These are phyloP conservation scores for Yponomeuta plumbellus DNA, from an alignment of 2,888 invertebrate species.

Conservation along the genomic window DNA sequence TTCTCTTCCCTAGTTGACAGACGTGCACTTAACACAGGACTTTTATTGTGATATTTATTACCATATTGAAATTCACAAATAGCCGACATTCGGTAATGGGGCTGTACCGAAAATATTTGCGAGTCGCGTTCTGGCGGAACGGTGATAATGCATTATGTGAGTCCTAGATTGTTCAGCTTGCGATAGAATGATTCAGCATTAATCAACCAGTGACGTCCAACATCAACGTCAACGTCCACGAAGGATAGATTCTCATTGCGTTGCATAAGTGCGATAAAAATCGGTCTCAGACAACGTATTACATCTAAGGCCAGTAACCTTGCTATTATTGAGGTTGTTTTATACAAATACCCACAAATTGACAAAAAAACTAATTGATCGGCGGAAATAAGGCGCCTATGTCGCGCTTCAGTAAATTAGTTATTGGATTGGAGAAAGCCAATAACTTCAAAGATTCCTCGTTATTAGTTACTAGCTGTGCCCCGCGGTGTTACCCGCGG, in stretches of 20 bases:
- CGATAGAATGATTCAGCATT: too few relatives aligned
- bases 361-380: slow-evolving; percentile 61
- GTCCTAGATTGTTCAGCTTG: too few relatives aligned
- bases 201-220: too few relatives aligned
- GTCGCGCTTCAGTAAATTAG: slow-evolving; percentile 34
- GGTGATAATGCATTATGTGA: background rate
- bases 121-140: background rate
- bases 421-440: background rate
- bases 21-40: slow-evolving; percentile 50
- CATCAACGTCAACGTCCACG: too few relatives aligned
- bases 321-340: slow-evolving; percentile 38
- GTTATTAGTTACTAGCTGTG: too few relatives aligned
- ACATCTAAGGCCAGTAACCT: slow-evolving; percentile 55
- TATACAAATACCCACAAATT: slow-evolving; percentile 29
- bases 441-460: background rate
- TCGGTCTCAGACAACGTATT: slow-evolving; percentile 31
- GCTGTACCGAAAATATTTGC: background rate
- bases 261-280: background rate
- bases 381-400: slow-evolving; percentile 57
- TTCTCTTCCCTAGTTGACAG: slow-evolving; percentile 68
- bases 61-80: slow-evolving; percentile 22
- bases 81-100: background rate
- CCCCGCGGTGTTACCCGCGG: too few relatives aligned
- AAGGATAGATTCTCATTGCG: too few relatives aligned
- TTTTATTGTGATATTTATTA: slow-evolving; percentile 45